These are phyloP conservation scores for Lipophrys pholis DNA, from an alignment of 2,113 vertebrate species.

Conservation along the genomic window DNA sequence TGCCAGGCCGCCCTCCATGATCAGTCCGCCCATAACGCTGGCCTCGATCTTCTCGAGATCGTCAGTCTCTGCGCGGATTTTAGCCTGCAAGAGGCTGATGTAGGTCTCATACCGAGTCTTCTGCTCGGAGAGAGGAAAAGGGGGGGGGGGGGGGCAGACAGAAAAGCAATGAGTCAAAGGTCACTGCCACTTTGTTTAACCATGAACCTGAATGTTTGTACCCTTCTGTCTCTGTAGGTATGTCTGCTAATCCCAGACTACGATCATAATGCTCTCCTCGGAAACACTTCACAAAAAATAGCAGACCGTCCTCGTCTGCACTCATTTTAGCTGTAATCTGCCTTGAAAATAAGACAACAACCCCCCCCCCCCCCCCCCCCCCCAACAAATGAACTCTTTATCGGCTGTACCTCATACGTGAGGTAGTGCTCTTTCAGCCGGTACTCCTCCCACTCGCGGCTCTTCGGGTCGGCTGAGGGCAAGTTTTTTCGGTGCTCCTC, in stretches of 20 bases:
- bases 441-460: conserved; percentile 94
- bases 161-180: background rate
- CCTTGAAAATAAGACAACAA: background rate
- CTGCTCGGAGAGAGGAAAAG: conserved; percentile 78
- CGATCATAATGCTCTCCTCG: too few species aligned
- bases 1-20: conserved; percentile 70
- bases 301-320: background rate
- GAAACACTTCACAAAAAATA: background rate
- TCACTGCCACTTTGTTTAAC: too few species aligned
- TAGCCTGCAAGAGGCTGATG: conserved; percentile 91
- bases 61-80: conserved; percentile 90
- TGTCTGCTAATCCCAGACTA: too few species aligned
- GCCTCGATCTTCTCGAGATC: conserved; percentile 95
- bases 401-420: conserved; percentile 89
- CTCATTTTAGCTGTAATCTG: background rate
- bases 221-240: background rate
- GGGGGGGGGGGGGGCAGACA: background rate
- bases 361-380: too few species aligned
- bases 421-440: conserved; percentile 98
- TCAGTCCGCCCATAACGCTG: conserved; percentile 83
- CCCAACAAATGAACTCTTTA: background rate
- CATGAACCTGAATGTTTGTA: too few species aligned
- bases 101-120: conserved; percentile 97
- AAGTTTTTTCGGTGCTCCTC: conserved; percentile 91
- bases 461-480: conserved; percentile 88